These are phyloP conservation scores for Amblyjoppa fuscipennis DNA, from an alignment of 2,888 invertebrate species.

Conservation along the genomic window DNA sequence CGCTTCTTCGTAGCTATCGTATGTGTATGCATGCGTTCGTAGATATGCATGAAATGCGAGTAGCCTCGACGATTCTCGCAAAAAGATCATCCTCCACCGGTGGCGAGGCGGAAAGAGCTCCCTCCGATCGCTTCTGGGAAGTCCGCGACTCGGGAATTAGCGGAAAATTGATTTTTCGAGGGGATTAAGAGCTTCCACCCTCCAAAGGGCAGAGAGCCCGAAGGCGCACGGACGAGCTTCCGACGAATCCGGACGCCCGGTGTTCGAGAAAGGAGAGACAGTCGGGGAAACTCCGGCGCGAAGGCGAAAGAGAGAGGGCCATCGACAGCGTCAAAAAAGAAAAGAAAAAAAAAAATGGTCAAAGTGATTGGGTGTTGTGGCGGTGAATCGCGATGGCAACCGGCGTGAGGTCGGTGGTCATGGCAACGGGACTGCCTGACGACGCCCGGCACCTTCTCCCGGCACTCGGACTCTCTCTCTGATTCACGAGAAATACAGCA, in stretches of 20 bases:
- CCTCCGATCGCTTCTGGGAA: neutral
- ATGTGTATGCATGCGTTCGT: conserved; percentile 11
- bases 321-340: conserved; percentile 81
- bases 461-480: conserved; percentile 19
- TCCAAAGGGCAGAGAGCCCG: conserved; percentile 37
- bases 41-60: conserved; percentile 29
- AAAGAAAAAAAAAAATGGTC: conserved; percentile 77
- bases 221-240: conserved; percentile 40
- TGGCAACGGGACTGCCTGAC: conserved; percentile 77
- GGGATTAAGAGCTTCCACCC: conserved; percentile 55
- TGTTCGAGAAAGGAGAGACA: neutral
- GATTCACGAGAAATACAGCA: conserved; percentile 49
- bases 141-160: neutral
- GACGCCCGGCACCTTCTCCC: conserved; percentile 40
- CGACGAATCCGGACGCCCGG: conserved; percentile 41
- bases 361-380: conserved; percentile 84
- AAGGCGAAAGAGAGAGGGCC: conserved; percentile 67
- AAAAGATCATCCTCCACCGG: neutral
- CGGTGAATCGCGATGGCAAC: conserved; percentile 84
- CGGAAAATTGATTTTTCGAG: conserved; percentile 63
- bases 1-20: conserved; percentile 48
- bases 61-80: neutral
- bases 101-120: neutral
- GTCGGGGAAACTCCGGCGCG: conserved; percentile 37
- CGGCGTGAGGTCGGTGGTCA: conserved; percentile 72